These are phyloP conservation scores for Chlamydotis undulata DNA, from an alignment of 2,113 vertebrate genomes.

Conservation along the genomic window DNA sequence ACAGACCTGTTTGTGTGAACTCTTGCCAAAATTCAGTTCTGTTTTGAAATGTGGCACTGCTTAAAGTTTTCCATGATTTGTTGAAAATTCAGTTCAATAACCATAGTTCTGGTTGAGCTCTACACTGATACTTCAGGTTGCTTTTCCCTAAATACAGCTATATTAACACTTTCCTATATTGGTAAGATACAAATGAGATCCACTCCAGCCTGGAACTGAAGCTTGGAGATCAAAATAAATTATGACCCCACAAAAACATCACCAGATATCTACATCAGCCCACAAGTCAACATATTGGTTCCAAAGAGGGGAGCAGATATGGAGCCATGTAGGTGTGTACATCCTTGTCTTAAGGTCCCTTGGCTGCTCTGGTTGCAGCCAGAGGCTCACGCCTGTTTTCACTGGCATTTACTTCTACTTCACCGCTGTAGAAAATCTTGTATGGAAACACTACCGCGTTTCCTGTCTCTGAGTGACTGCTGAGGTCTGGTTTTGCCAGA, in stretches of 20 bases:
- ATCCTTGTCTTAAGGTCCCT: neutral
- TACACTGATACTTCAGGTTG: neutral
- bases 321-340: neutral
- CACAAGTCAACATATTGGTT: neutral
- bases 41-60: neutral
- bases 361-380: neutral
- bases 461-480: neutral
- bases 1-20: neutral
- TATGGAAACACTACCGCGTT: fast-evolving
- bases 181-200: neutral
- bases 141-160: neutral
- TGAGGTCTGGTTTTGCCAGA: neutral
- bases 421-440: neutral
- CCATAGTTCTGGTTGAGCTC: neutral
- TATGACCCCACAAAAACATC: neutral
- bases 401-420: neutral
- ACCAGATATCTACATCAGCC: neutral
- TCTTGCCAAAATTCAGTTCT: neutral
- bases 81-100: neutral
- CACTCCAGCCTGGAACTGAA: neutral
- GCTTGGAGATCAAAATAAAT: neutral
- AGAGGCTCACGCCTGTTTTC: neutral
- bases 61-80: neutral
- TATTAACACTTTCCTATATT: neutral
- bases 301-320: neutral